Evolutionary conservation across 2,797 vertebrate species (phyloP), one percentile per base, ranked within the genome.

Genomic region (Mionectes olivaceus): DNA sequence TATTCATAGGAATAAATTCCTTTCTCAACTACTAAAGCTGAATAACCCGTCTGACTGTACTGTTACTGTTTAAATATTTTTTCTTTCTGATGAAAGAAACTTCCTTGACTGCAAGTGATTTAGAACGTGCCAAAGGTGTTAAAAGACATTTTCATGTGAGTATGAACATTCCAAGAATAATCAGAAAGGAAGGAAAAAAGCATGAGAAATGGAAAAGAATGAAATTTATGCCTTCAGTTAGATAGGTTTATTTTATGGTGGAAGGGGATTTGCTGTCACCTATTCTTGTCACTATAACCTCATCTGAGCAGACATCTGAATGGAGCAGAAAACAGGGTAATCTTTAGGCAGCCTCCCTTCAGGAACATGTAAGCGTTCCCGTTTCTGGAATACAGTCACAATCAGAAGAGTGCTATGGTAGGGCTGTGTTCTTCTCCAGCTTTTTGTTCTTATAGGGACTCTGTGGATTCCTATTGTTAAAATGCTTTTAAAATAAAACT

Each of bases 291-390:
- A 46, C 21, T 2, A 2, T 69, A 43, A 23, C 33, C 39, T 37
- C 37, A 65, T 27, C 23, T 52, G 50, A 82, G 21, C n/a, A 86
- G 35, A 19, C 18, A 60, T 8, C 37, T 43, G 73, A 79, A 33
- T 15, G 25, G 55, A 80, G 50, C 9, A 74, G 61, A 59, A 91
- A 70, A 23, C 1, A 24, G 11, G 5, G 19, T 37, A 39, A 53
- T 74, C 78, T 37, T 49, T 33, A 11, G 16, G 37, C 8, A 87
- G 24, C 6, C 49, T 4, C 0, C 17, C 18, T 27, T 86, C 32
- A 67, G 27, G 46, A 19, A 32, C 13, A 1, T 3, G 5, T 21
- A 27, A 30, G 7, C 0, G 0, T 27, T 78, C n/a, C 24, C 52
- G 4, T 23, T 71, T 32, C 43, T 11, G 2, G 24, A 47, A 19